Base-by-base conservation (phyloP, 2,888 invertebrate species). In the Herminia tarsipennalis region DNA sequence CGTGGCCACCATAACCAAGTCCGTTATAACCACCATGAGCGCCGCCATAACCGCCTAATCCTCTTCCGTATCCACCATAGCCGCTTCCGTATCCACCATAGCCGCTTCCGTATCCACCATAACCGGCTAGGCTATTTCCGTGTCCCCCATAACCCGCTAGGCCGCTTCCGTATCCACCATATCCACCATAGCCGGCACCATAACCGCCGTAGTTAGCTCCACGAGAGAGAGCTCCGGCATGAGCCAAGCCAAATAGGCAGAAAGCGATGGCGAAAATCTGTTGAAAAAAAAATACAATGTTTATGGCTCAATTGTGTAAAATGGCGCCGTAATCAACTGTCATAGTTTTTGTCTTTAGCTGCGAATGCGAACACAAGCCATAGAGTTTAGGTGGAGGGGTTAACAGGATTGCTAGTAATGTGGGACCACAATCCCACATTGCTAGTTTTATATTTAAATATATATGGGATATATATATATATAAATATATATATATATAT, bases 221-320 rank as follows among this genome's bases (percentile, higher is more conserved):
- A 36, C 44, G 65, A 8, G 60, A 48, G 1, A 79, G 42, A 3
- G 49, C 71, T 35, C 81, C 77, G 32, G 81, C 81, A 13, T 40
- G 65, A 42, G 78, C 70, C 18, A 81, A 36, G 48, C 80, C 80
- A 33, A 83, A 66, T 2, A 81, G 65, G 71, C 78, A 79, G 20
- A 66, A 64, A 16, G 79, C 60, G 9, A 75, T 33, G 32, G 74
- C 63, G 16, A 82, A 47, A 20, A 75, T 54, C 83, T 83, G 60
- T 33, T n/a, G 53, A 60, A 21, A 33, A 12, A 20, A 43, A 13
- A 24, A 29, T 34, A 5, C 20, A 25, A n/a, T n/a, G n/a, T n/a
- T n/a, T n/a, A n/a, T n/a, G n/a, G n/a, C n/a, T n/a, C n/a, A n/a
- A n/a, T n/a, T n/a, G n/a, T n/a, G n/a, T n/a, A n/a, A n/a, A n/a